Evolutionary conservation across 2,888 invertebrate genomes (phyloP).

Genomic region (Dromius quadrimaculatus): DNA sequence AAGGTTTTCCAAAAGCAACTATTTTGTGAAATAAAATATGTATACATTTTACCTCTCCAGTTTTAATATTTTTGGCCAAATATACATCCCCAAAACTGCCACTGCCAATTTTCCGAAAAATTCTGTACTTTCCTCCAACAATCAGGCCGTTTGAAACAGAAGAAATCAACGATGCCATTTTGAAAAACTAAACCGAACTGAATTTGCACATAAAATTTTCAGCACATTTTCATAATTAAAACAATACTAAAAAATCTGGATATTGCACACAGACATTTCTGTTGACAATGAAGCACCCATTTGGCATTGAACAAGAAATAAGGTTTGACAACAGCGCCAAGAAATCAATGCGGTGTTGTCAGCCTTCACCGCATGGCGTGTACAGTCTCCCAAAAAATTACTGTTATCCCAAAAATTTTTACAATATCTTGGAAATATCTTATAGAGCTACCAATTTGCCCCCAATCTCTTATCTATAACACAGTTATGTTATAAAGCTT

Average conservation of each 20-base stretch:
- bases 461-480: too few relatives aligned
- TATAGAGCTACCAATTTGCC: too few relatives aligned
- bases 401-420: neutral
- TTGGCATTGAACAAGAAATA: too few relatives aligned
- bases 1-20: neutral
- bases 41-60: constrained; percentile 86
- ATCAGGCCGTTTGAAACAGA: constrained; percentile 73
- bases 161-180: constrained; percentile 54
- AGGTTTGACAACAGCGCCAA: neutral
- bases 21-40: constrained; percentile 54
- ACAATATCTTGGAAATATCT: too few relatives aligned
- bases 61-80: constrained; percentile 84
- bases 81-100: constrained; percentile 98
- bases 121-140: constrained; percentile 87
- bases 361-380: neutral
- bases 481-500: too few relatives aligned
- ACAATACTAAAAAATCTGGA: constrained; percentile 15
- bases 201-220: neutral
- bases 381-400: neutral
- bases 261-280: constrained; percentile 34
- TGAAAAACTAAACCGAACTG: neutral
- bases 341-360: neutral
- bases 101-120: constrained; percentile 92
- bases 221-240: constrained; percentile 1
- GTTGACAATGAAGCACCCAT: neutral